Percentiles rank a stretch among this genome's conserved stretches.
phyloP scores from a whole-genome alignment of 2,797 vertebrate genomes.

The Peromyscus aztecus region DNA sequence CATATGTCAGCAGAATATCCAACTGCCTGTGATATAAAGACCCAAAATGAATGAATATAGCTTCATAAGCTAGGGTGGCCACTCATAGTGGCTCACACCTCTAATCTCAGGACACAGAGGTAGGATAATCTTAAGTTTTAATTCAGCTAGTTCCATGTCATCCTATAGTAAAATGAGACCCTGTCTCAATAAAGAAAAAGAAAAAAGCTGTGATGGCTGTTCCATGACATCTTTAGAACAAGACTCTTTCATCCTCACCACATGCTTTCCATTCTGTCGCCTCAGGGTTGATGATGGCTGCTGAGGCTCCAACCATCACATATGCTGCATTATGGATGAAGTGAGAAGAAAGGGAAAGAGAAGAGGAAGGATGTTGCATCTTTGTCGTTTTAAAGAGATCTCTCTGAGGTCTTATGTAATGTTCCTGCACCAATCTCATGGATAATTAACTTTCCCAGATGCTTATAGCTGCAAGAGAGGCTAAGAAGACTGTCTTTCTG shows the following conservation, averaged over 20 bases:
- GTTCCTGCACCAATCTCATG: neutral
- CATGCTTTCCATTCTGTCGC: neutral
- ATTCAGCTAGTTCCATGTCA: neutral
- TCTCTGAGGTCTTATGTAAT: neutral
- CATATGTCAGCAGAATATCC: neutral
- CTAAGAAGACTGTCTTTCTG: neutral
- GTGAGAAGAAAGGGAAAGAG: neutral
- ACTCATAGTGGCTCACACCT: neutral
- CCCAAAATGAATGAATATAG: neutral
- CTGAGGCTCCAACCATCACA: neutral
- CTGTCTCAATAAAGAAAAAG: neutral
- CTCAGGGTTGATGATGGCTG: neutral
- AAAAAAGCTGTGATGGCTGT: neutral
- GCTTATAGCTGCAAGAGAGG: neutral
- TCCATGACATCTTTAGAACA: neutral
- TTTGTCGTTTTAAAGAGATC: neutral
- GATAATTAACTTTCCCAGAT: constrained; percentile 33
- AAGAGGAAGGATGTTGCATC: neutral
- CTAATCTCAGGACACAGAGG: neutral
- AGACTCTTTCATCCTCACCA: neutral
- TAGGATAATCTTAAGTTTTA: neutral
- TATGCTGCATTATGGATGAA: neutral
- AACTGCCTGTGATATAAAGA: neutral
- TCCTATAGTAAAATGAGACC: neutral
- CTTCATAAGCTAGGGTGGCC: neutral